Evolutionary conservation across 2,113 vertebrate genomes (phyloP).

Genomic region (Periophthalmus modestus): DNA sequence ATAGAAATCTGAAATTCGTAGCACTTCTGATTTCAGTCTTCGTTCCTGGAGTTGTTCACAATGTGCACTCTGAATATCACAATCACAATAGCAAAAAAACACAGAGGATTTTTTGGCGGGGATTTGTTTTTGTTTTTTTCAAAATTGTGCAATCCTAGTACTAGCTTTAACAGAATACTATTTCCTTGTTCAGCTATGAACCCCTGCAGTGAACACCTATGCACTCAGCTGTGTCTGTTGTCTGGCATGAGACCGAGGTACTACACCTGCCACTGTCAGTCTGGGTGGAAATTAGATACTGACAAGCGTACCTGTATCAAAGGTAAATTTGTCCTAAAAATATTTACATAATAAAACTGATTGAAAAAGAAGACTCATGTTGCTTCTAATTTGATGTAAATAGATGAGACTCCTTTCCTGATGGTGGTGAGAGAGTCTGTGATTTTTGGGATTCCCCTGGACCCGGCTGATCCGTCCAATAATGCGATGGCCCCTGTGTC

Average conservation of each 20-base stretch:
- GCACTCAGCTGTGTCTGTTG: constrained; percentile 90
- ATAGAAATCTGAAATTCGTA: no score
- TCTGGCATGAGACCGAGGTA: constrained; percentile 79
- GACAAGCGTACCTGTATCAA: constrained; percentile 84
- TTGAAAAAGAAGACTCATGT: not conserved
- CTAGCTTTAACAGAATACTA: constrained; percentile 9
- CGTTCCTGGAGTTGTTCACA: no score
- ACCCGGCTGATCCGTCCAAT: constrained; percentile 69
- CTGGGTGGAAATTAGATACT: constrained; percentile 84
- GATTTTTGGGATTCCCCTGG: constrained; percentile 74
- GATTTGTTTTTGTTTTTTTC: no score
- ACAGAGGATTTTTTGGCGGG: no score
- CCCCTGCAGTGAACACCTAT: constrained; percentile 80
- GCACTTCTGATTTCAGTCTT: no score
- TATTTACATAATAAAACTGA: not conserved
- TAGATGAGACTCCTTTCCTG: constrained; percentile 67
- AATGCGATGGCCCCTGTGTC: constrained; percentile 75
- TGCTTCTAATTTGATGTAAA: constrained; percentile 3
- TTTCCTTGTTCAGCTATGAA: constrained; percentile 75
- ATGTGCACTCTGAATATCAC: no score
- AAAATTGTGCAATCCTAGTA: no score
- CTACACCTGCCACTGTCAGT: constrained; percentile 89
- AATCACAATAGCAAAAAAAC: no score
- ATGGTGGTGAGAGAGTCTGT: constrained; percentile 73
- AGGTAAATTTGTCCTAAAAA: constrained; percentile 71